phyloP scores from a whole-genome alignment of 2,113 vertebrate genomes.

The Plecturocebus donacophilus region DNA sequence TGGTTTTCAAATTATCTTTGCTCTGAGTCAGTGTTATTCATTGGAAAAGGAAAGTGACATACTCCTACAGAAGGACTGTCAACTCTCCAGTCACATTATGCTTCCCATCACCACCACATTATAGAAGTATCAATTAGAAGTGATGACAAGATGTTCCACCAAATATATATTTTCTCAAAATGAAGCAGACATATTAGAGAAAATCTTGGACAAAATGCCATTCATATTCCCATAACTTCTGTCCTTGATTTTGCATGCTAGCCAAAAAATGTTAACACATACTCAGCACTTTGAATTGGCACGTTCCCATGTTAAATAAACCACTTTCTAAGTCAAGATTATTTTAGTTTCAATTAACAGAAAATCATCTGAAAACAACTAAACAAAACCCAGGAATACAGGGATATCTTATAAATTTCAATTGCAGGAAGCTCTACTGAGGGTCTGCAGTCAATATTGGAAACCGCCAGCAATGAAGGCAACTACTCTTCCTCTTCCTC shows the following conservation, averaged over 20 bases:
- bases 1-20: neutral
- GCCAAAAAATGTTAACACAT: conserved; percentile 10
- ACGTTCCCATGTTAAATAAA: neutral
- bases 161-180: conserved; percentile 23
- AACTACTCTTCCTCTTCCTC: neutral
- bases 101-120: neutral
- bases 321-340: neutral
- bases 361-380: conserved; percentile 18
- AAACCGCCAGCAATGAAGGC: fast-evolving
- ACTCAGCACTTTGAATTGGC: neutral
- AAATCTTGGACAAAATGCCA: conserved; percentile 20
- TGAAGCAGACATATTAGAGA: neutral
- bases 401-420: neutral
- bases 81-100: neutral
- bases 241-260: neutral
- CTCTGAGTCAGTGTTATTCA: neutral
- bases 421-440: fast-evolving
- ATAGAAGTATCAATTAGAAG: conserved; percentile 58
- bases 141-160: conserved; percentile 55
- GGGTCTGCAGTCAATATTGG: neutral
- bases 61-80: neutral
- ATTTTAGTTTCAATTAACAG: neutral
- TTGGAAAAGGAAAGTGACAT: conserved; percentile 19
- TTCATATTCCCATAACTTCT: neutral
- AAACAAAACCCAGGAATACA: neutral